phyloP scores from a whole-genome alignment of 2,888 invertebrate genomes.

The Aromia moschata region DNA sequence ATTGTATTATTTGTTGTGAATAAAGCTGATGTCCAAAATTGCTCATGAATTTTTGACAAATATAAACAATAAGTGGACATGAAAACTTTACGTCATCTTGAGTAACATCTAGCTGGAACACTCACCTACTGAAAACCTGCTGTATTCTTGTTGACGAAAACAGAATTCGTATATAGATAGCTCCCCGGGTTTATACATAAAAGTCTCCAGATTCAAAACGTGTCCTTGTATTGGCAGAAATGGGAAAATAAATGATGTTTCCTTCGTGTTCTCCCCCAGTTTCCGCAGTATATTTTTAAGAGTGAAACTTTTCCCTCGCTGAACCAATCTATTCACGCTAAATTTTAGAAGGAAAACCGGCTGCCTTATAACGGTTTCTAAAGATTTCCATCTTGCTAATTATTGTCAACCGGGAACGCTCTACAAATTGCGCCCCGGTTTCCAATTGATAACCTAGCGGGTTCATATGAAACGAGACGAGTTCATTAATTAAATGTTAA shows the following conservation, averaged over 20 bases:
- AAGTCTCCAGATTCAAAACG: too few relatives aligned
- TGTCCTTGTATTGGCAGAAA: too few relatives aligned
- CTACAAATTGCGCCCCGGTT: not conserved
- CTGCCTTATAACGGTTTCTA: not conserved
- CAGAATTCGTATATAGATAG: too few relatives aligned
- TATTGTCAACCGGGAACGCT: not conserved
- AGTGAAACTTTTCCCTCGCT: not conserved
- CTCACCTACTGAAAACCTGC: too few relatives aligned
- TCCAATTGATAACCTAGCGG: not conserved
- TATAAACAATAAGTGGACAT: too few relatives aligned
- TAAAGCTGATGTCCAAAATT: too few relatives aligned
- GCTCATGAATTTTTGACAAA: too few relatives aligned
- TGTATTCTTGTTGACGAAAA: too few relatives aligned
- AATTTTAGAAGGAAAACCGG: not conserved
- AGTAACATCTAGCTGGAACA: too few relatives aligned
- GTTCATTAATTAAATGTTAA: conserved; percentile 16
- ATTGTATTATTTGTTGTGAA: too few relatives aligned
- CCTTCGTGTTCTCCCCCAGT: not conserved
- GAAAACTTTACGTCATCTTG: too few relatives aligned
- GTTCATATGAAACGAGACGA: conserved; percentile 2
- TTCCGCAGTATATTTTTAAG: not conserved
- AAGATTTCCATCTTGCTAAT: conserved; percentile 5
- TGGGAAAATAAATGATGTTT: not conserved
- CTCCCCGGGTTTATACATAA: too few relatives aligned
- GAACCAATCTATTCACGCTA: not conserved